A percentile compares a stretch with the other conserved stretches of the same genome.
phyloP scores from a whole-genome alignment of 2,888 invertebrate genomes.

The Hirtodrosophila trivittata region DNA sequence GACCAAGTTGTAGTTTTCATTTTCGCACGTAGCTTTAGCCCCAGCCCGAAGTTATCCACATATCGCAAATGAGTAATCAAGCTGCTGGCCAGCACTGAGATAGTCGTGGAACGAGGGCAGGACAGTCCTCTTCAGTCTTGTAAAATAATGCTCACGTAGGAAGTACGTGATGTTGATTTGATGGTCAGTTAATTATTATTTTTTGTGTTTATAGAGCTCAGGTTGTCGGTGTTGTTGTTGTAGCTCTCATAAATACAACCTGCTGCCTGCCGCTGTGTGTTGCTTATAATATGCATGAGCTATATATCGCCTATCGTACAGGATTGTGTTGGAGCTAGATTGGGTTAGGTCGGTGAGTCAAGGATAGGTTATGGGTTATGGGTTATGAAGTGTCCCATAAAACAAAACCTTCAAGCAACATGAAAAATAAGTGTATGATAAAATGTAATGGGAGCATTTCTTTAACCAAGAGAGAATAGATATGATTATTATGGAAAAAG shows the following conservation, averaged over 20 bases:
- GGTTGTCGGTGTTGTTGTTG: slow-evolving; percentile 1
- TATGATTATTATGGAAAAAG: neutral
- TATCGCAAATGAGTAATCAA: slow-evolving; percentile 72
- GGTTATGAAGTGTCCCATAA: slow-evolving; percentile 67
- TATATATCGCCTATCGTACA: slow-evolving; percentile 53
- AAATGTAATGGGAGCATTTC: slow-evolving; percentile 7
- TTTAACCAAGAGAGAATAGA: slow-evolving; percentile 27
- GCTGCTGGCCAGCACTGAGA: slow-evolving; percentile 53
- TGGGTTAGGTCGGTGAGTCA: slow-evolving; percentile 22
- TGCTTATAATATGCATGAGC: slow-evolving; percentile 59
- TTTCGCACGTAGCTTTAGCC: slow-evolving; percentile 65
- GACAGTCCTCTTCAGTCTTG: neutral
- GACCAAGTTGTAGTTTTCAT: slow-evolving; percentile 61
- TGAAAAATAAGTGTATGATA: slow-evolving; percentile 3
- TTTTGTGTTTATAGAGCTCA: slow-evolving; percentile 73
- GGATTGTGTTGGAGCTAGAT: slow-evolving; percentile 18
- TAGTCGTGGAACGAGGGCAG: neutral
- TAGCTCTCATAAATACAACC: slow-evolving; percentile 2
- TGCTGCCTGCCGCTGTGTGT: slow-evolving; percentile 3
- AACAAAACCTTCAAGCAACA: neutral
- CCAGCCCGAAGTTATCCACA: slow-evolving; percentile 42
- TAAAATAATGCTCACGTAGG: slow-evolving; percentile 84
- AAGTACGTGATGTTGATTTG: slow-evolving; percentile 84
- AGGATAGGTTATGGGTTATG: slow-evolving; percentile 52
- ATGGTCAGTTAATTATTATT: slow-evolving; percentile 83